These are phyloP conservation scores for Zhengitettix transpicula DNA, from an alignment of 2,888 invertebrate genomes.

Conservation along the genomic window DNA sequence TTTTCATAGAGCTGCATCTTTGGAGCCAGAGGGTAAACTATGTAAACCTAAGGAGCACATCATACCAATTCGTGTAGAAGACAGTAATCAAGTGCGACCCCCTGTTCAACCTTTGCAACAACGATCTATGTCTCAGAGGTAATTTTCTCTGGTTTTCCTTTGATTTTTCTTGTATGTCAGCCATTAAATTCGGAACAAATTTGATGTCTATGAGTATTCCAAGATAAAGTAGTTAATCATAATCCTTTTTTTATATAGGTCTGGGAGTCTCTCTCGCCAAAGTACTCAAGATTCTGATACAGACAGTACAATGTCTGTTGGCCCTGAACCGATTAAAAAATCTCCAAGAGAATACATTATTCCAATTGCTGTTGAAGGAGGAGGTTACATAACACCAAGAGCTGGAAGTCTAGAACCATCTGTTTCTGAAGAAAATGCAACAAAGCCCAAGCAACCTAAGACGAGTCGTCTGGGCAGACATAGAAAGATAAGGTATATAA, in stretches of 20 bases:
- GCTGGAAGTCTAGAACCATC: constrained; percentile 49
- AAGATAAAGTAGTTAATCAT: background rate
- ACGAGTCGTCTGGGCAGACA: constrained; percentile 30
- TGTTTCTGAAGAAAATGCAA: constrained; percentile 1
- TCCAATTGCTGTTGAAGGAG: constrained; percentile 84
- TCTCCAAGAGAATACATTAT: constrained; percentile 82
- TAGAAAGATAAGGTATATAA: constrained; percentile 47
- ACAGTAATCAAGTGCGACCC: constrained; percentile 19
- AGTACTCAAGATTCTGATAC: constrained; percentile 51
- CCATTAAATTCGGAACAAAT: no score
- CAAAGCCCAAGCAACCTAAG: background rate
- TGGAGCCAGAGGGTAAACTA: constrained; percentile 32
- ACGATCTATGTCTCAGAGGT: constrained; percentile 3
- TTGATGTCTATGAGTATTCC: no score
- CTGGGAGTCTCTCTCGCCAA: constrained; percentile 34
- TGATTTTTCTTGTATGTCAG: no score
- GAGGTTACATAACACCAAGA: constrained; percentile 65
- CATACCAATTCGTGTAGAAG: constrained; percentile 42
- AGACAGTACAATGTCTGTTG: constrained; percentile 22
- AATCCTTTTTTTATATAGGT: constrained; percentile 4
- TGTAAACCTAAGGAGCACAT: constrained; percentile 40
- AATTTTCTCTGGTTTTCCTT: no score
- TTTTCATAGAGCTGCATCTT: constrained; percentile 30
- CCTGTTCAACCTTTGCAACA: constrained; percentile 30
- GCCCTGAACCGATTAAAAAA: constrained; percentile 64